Conservation (phyloP, 2,113 vertebrate genomes). For the Cepphus grylle region DNA sequence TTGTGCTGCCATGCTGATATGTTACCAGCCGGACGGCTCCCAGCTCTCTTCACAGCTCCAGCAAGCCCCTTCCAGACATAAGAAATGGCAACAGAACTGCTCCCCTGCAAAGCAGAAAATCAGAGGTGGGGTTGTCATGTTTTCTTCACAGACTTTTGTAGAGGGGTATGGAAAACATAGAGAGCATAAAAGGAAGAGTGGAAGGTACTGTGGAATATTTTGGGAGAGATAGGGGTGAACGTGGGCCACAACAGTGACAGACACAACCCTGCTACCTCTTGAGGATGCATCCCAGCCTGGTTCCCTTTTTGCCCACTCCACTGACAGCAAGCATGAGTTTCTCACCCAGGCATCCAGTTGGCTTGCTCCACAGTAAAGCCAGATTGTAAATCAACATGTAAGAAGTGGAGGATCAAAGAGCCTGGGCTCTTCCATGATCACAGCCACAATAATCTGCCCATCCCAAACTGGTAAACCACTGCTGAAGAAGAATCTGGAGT, state of each 20-base stretch:
- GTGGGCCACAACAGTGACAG: not conserved
- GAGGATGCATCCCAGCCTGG: not conserved
- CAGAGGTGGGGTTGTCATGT: not conserved
- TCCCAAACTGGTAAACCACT: not conserved
- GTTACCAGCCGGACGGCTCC: not conserved
- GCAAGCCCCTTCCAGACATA: not conserved
- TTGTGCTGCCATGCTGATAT: not conserved
- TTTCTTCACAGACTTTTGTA: not conserved
- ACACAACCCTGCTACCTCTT: not conserved
- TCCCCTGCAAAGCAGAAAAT: not conserved
- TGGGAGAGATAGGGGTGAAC: not conserved
- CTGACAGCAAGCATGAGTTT: not conserved
- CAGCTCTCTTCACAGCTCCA: not conserved
- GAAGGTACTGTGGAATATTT: not conserved
- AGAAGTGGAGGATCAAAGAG: not conserved
- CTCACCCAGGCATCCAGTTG: not conserved
- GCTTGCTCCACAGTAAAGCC: not conserved
- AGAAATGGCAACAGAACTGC: not conserved
- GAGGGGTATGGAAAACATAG: not conserved
- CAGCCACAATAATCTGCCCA: not conserved
- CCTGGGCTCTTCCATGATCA: not conserved
- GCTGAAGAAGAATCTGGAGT: not conserved
- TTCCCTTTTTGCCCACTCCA: not conserved
- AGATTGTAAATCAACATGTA: not conserved
- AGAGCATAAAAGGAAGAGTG: not conserved